Percentiles rank a stretch among this genome's conserved stretches.
phyloP scores from a whole-genome alignment of 2,888 invertebrate genomes.

The Dione vanillae region DNA sequence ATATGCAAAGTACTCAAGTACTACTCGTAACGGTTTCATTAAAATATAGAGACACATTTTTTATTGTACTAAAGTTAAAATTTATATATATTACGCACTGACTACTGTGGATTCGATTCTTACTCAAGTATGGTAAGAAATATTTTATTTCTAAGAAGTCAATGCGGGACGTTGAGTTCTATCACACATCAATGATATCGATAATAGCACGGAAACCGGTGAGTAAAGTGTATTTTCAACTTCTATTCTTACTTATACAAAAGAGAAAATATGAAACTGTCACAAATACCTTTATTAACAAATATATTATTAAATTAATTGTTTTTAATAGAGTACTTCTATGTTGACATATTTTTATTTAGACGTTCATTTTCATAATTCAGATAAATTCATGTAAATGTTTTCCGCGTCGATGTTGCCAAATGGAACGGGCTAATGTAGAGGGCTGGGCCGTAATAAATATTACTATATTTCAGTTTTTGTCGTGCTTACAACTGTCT shows the following conservation, averaged over 20 bases:
- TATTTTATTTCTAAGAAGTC: no score
- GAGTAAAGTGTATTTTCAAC: no score
- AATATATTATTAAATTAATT: neutral
- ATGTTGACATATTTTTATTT: neutral
- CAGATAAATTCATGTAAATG: conserved; percentile 47
- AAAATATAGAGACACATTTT: neutral
- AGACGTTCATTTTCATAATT: conserved; percentile 39
- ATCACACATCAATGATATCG: no score
- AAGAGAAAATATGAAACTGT: no score
- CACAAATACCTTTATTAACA: neutral
- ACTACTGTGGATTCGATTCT: no score
- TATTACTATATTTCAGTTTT: conserved; percentile 43
- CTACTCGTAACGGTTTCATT: neutral
- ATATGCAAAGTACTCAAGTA: neutral
- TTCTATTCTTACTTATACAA: no score
- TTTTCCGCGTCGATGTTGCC: conserved; percentile 46
- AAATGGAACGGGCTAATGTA: conserved; percentile 50
- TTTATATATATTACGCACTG: no score
- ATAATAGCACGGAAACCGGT: no score
- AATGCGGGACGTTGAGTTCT: no score
- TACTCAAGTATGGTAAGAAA: no score
- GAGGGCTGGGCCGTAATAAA: conserved; percentile 44
- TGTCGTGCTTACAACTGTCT: conserved; percentile 38
- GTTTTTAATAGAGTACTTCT: no score
- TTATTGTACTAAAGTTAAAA: neutral